Evolutionary conservation across 2,113 vertebrate species (phyloP).

Genomic region (Thomomys bottae): DNA sequence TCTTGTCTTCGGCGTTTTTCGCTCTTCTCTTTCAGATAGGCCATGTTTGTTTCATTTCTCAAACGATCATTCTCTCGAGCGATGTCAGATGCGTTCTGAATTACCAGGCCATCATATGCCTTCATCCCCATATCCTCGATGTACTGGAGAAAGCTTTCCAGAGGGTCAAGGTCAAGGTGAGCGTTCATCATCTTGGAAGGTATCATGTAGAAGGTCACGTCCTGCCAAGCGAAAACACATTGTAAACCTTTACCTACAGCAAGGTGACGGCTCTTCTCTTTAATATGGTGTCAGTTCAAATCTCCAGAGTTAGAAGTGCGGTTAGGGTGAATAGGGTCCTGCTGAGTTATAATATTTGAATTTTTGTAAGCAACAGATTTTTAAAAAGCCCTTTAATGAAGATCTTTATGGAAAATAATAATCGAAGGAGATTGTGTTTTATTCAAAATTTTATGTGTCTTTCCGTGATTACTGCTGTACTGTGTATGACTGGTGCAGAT

Average conservation of each 20-base stretch:
- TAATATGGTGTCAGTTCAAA: slow-evolving; percentile 47
- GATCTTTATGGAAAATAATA: neutral
- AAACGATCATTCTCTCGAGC: slow-evolving; percentile 97
- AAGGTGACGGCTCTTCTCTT: neutral
- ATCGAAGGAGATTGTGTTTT: neutral
- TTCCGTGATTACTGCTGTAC: neutral
- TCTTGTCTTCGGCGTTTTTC: slow-evolving; percentile 96
- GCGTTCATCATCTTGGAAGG: slow-evolving; percentile 95
- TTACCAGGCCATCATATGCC: slow-evolving; percentile 96
- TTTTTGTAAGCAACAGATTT: neutral
- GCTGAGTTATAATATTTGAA: neutral
- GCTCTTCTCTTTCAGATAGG: slow-evolving; percentile 96
- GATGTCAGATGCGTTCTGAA: slow-evolving; percentile 99
- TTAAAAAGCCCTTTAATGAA: too few species aligned
- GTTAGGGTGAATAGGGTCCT: neutral
- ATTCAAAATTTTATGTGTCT: neutral
- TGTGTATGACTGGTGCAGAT: neutral
- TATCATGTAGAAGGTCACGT: slow-evolving; percentile 87
- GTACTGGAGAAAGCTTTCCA: slow-evolving; percentile 94
- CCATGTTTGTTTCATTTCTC: slow-evolving; percentile 95
- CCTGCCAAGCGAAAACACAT: slow-evolving; percentile 85
- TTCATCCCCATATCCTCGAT: slow-evolving; percentile 97
- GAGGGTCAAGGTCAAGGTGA: slow-evolving; percentile 92
- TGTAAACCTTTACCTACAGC: slow-evolving; percentile 68
- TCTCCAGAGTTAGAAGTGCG: neutral